A percentile compares a stretch with the other conserved stretches of the same genome.
Conservation (phyloP, 2,113 vertebrate species). For the Calidris pygmaea region DNA sequence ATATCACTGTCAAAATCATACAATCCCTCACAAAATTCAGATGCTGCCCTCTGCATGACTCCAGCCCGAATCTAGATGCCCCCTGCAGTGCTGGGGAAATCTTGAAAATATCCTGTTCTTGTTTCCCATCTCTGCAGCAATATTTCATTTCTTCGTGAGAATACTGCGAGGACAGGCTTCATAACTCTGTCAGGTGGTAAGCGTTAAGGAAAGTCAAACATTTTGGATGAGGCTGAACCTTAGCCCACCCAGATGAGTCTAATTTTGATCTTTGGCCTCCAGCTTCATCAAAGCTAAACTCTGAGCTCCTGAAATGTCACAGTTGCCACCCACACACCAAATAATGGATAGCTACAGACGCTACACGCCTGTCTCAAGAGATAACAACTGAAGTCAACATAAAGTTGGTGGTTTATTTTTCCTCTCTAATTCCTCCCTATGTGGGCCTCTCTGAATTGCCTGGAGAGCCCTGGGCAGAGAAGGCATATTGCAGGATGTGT, state of each 20-base stretch:
- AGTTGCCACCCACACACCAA: neutral
- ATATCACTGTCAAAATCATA: neutral
- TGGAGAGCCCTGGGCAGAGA: neutral
- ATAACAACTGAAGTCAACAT: neutral
- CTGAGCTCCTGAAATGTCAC: conserved; percentile 31
- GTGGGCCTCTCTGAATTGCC: neutral
- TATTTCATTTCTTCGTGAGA: neutral
- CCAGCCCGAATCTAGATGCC: neutral
- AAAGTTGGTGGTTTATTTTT: neutral
- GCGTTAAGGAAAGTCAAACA: neutral
- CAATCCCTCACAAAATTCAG: neutral
- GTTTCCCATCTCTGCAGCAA: neutral
- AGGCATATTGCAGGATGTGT: accelerated
- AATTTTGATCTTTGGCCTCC: conserved; percentile 22
- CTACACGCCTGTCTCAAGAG: neutral
- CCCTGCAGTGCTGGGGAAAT: neutral
- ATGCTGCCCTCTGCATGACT: neutral
- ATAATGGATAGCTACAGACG: neutral
- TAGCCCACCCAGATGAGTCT: neutral
- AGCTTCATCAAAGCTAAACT: neutral
- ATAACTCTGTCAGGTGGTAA: neutral
- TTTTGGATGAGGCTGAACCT: neutral
- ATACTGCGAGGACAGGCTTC: neutral
- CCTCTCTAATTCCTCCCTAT: neutral
- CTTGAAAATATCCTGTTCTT: neutral